Conservation (phyloP, 1,140 invertebrate genomes). For the Oryzaephilus surinamensis region DNA sequence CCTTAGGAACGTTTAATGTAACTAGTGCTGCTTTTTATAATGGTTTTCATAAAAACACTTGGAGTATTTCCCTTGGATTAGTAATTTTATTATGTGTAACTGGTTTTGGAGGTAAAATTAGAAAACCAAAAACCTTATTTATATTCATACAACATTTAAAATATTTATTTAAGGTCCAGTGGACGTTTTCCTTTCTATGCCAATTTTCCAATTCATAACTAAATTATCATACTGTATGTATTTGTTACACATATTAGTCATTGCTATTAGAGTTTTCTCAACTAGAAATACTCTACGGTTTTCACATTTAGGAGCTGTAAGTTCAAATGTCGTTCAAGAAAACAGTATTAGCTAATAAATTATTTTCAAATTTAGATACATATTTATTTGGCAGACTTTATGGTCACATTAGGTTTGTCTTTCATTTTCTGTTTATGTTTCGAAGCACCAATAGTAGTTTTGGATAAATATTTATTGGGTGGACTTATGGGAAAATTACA, state of each 20-base stretch:
- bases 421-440: no score
- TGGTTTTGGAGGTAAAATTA: slow-evolving; percentile 42
- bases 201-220: slow-evolving; percentile 11
- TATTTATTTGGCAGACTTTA: no score
- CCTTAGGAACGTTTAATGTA: no score
- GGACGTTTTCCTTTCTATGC: slow-evolving; percentile 12
- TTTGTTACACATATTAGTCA: slow-evolving; percentile 12
- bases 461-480: no score
- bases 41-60: slow-evolving; percentile 44
- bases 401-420: no score
- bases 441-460: no score
- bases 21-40: slow-evolving; percentile 42
- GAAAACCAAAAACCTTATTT: not conserved
- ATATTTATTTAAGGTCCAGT: slow-evolving; percentile 11
- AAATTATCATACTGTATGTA: slow-evolving; percentile 15
- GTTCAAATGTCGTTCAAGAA: no score
- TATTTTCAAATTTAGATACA: no score
- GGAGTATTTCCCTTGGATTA: slow-evolving; percentile 50
- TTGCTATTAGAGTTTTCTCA: not conserved
- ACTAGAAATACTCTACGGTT: slow-evolving; percentile 1
- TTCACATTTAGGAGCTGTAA: no score
- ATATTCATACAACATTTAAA: not conserved
- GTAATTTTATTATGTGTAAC: slow-evolving; percentile 53
- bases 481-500: no score
- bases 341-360: no score